These are phyloP conservation scores for Nannobrachium achirus DNA, from an alignment of 2,113 vertebrate genomes.

Conservation along the genomic window DNA sequence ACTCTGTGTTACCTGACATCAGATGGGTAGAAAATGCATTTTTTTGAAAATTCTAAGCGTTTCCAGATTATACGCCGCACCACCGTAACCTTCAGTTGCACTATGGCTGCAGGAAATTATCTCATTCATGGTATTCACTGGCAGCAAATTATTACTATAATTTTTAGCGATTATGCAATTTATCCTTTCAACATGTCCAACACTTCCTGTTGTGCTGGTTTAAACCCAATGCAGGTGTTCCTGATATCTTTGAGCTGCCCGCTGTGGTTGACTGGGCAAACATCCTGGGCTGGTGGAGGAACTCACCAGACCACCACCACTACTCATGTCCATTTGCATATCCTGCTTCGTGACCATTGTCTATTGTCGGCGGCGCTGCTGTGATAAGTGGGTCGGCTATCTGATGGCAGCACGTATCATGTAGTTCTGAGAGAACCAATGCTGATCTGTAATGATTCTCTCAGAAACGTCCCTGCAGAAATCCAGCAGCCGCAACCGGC, in stretches of 20 bases:
- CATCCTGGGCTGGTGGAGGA: conserved; percentile 54
- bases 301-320: conserved; percentile 30
- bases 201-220: conserved; percentile 21
- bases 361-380: conserved; percentile 51
- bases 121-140: conserved; percentile 1
- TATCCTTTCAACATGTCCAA: not conserved
- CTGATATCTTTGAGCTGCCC: conserved; percentile 29
- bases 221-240: conserved; percentile 49
- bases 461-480: conserved; percentile 24
- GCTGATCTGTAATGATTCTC: conserved; percentile 13
- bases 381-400: conserved; percentile 58
- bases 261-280: conserved; percentile 50
- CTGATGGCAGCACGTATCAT: conserved; percentile 49
- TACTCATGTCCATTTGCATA: conserved; percentile 64
- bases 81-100: conserved; percentile 4
- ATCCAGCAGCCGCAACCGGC: conserved; percentile 22
- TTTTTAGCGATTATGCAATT: conserved; percentile 35
- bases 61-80: conserved; percentile 26
- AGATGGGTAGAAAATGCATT: conserved; percentile 7
- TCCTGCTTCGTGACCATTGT: conserved; percentile 69
- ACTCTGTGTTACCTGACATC: conserved; percentile 13
- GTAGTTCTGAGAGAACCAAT: conserved; percentile 43
- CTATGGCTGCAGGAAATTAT: conserved; percentile 12
- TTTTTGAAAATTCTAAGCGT: conserved; percentile 25
- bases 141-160: conserved; percentile 19